These are phyloP conservation scores for Drosophila pallidifrons DNA, from an alignment of 1,140 invertebrate species.

Conservation along the genomic window DNA sequence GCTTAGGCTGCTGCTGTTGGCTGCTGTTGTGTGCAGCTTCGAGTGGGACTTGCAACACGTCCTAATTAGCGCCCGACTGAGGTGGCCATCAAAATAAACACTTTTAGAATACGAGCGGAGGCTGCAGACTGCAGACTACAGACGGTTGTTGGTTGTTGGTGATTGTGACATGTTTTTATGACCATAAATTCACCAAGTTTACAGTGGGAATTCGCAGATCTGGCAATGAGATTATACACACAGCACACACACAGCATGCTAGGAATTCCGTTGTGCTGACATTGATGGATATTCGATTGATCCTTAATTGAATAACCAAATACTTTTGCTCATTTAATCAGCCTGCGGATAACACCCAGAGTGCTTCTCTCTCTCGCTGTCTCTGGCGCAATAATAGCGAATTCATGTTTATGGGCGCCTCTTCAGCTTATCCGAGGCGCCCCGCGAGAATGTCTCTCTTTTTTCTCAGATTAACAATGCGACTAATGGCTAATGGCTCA, in stretches of 20 bases:
- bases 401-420: conserved; percentile 61
- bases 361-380: conserved; percentile 18
- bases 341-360: conserved; percentile 25
- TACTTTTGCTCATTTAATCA: conserved; percentile 39
- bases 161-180: conserved; percentile 68
- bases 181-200: conserved; percentile 70
- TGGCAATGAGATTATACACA: conserved; percentile 30
- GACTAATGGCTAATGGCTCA: conserved; percentile 79
- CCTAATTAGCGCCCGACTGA: conserved; percentile 77
- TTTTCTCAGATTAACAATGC: conserved; percentile 55
- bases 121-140: background rate
- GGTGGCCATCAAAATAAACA: conserved; percentile 81
- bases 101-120: conserved; percentile 75
- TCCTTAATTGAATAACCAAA: conserved; percentile 56
- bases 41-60: conserved; percentile 45
- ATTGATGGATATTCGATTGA: conserved; percentile 54
- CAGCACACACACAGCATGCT: background rate
- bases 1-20: conserved; percentile 6
- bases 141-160: conserved; percentile 5
- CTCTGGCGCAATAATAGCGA: conserved; percentile 72
- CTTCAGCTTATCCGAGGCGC: conserved; percentile 33
- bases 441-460: conserved; percentile 23
- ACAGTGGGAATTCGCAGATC: conserved; percentile 68
- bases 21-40: background rate
- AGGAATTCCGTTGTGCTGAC: conserved; percentile 10